phyloP scores from a whole-genome alignment of 2,113 vertebrate genomes.

The Nycticebus coucang region DNA sequence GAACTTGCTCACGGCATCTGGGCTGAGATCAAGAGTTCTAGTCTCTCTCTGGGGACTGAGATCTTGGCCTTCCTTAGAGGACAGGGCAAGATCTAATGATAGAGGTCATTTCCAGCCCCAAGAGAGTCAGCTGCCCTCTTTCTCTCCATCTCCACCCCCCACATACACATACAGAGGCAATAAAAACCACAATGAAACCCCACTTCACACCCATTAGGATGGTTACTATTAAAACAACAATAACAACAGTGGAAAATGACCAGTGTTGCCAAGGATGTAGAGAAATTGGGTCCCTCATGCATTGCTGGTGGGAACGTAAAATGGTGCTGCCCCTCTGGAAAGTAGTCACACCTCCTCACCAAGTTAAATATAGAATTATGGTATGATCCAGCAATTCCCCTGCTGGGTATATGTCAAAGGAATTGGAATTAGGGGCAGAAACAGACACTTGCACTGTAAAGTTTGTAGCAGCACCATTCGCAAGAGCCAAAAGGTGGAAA shows the following conservation, averaged over 20 bases:
- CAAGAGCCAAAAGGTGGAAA: not conserved
- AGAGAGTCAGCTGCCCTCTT: not conserved
- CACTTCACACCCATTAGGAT: not conserved
- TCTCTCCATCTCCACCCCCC: not conserved
- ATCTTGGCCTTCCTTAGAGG: not conserved
- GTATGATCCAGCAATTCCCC: not conserved
- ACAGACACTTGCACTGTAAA: not conserved
- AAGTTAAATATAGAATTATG: not conserved
- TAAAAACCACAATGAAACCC: not conserved
- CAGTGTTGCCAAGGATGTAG: not conserved
- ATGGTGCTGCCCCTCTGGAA: not conserved
- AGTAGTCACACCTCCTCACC: not conserved
- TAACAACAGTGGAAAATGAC: not conserved
- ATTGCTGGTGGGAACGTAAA: not conserved
- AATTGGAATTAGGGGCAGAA: not conserved
- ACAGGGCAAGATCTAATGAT: not conserved
- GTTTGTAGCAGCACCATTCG: not conserved
- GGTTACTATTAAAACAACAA: not conserved
- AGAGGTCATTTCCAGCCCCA: slow-evolving; percentile 40
- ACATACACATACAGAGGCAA: not conserved
- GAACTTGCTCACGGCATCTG: slow-evolving; percentile 27
- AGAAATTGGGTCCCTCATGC: not conserved
- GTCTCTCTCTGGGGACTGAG: slow-evolving; percentile 44
- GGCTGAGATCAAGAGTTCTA: slow-evolving; percentile 25
- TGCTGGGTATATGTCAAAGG: not conserved